Evolutionary conservation across 2,888 invertebrate genomes (phyloP), one percentile per base, ranked within the genome.

Genomic region (Monopis laevigella): DNA sequence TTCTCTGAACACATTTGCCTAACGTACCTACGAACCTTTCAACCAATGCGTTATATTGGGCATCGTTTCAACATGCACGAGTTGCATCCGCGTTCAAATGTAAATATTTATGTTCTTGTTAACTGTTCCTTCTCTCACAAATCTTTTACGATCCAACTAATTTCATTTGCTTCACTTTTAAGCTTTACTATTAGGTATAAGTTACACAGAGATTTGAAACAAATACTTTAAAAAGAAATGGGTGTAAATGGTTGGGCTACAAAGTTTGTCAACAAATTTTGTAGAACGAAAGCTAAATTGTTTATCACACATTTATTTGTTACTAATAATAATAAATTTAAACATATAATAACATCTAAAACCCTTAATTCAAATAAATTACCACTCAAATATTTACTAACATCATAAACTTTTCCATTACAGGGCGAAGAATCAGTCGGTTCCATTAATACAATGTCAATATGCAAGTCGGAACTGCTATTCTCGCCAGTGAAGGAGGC

Each of bases 401-500:
- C n/a, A 32, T 10, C 11, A n/a, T 32, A 32, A 32, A 32, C 17
- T n/a, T 32, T 16, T 10, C 14, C 32, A 2, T 17, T 11, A 13
- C 69, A 88, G 84, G 88, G 87, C 54, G 90, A 90, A 78, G 91
- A 92, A 59, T 85, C 86, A 52, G 87, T 87, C 50, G 88, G 87
- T 62, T 88, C 88, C 36, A 84, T 85, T 56, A 88, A 87, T 59
- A 89, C 92, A 49, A 93, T 92, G 87, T 93, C 93, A 47, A 91
- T 94, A 66, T 93, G 93, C 83, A 93, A 94, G 77, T 93, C 93
- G 47, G 94, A 93, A 68, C 83, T 93, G 52, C 83, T 95, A 45
- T 95, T 95, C 80, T 95, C 94, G 46, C 95, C 95, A 16, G 89
- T 94, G 45, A 91, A 90, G 69, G 94, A 95, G 73, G 87, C 85